phyloP scores from a whole-genome alignment of 2,888 invertebrate genomes.

The Cephonodes hylas region DNA sequence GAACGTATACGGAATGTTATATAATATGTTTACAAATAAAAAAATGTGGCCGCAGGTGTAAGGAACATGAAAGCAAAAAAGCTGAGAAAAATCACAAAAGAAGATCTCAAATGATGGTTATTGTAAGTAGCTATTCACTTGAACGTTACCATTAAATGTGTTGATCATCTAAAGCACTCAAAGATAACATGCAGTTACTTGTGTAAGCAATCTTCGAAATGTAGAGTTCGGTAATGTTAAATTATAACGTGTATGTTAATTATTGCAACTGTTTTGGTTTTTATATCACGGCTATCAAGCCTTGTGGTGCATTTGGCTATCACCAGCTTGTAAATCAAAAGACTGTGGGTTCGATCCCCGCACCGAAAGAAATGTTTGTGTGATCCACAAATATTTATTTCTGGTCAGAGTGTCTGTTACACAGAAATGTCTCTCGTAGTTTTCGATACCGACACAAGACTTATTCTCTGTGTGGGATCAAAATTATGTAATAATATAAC shows the following conservation, averaged over 20 bases:
- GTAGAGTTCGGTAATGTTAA: neutral
- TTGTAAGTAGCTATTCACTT: neutral
- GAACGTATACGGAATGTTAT: neutral
- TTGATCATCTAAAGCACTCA: neutral
- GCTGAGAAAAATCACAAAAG: neutral
- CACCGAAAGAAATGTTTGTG: no score
- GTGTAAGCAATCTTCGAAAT: neutral
- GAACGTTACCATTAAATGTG: neutral
- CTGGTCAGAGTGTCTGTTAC: no score
- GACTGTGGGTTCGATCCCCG: no score
- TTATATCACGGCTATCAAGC: neutral
- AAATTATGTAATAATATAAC: no score
- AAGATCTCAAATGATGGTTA: neutral
- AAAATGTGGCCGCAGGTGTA: neutral
- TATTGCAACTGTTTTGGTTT: neutral
- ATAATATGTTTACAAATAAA: neutral
- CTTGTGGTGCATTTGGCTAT: no score
- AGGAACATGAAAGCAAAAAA: neutral
- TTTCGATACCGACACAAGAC: no score
- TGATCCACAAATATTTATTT: no score
- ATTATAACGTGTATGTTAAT: conserved; percentile 14
- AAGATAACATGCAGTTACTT: neutral
- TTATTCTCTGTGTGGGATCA: no score
- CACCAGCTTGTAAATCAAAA: no score
- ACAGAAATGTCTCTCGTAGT: no score